Evolutionary conservation across 1,140 invertebrate genomes (phyloP).

Genomic region (Diachasma alloeum): DNA sequence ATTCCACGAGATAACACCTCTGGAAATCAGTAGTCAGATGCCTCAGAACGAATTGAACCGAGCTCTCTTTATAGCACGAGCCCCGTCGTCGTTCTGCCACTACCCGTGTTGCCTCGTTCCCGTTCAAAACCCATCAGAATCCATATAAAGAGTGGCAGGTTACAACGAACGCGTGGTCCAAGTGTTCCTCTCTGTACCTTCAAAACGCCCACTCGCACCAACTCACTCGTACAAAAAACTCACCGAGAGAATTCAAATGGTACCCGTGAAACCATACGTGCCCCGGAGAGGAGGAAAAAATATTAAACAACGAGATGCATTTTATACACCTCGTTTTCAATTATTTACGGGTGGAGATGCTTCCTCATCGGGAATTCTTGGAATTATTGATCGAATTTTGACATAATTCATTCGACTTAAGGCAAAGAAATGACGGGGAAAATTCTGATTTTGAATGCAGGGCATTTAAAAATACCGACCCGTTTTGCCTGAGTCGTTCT

Average conservation of each 20-base stretch:
- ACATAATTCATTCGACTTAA: no score
- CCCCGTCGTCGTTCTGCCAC: slow-evolving; percentile 20
- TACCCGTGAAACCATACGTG: not conserved
- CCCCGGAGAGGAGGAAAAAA: not conserved
- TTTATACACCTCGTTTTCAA: slow-evolving; percentile 6
- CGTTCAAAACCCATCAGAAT: slow-evolving; percentile 35
- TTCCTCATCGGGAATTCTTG: no score
- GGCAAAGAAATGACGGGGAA: no score
- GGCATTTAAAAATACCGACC: no score
- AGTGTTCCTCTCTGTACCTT: slow-evolving; percentile 16
- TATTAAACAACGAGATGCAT: not conserved
- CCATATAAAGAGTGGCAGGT: slow-evolving; percentile 39
- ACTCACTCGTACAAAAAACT: slow-evolving; percentile 20
- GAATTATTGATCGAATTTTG: no score
- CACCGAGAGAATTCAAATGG: not conserved
- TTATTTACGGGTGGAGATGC: slow-evolving; percentile 2
- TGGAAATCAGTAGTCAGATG: not conserved
- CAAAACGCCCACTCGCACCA: slow-evolving; percentile 27
- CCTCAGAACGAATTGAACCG: slow-evolving; percentile 1
- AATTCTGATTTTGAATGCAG: no score
- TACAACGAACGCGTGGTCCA: slow-evolving; percentile 31
- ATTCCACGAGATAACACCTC: not conserved
- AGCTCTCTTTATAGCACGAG: slow-evolving; percentile 1
- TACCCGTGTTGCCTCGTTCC: slow-evolving; percentile 28
- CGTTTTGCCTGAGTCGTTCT: no score